Percentiles rank a stretch among this genome's conserved stretches.
These are phyloP conservation scores for Drosophila koepferae DNA, from an alignment of 2,888 invertebrate genomes.

Conservation along the genomic window DNA sequence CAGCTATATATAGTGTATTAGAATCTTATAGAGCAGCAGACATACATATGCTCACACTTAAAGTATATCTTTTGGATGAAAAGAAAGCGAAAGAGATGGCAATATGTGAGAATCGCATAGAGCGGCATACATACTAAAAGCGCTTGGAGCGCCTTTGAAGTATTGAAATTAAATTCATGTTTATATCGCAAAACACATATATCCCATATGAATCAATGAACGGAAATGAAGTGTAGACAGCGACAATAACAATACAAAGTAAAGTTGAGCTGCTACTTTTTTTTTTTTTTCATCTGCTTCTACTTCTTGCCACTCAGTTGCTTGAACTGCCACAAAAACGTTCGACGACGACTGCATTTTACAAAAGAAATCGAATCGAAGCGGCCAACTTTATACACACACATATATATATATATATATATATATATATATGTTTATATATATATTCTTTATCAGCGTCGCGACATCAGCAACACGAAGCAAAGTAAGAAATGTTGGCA, in stretches of 20 bases:
- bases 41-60: no score
- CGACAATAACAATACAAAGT: conserved; percentile 19
- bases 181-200: conserved; percentile 23
- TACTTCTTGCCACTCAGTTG: conserved; percentile 22
- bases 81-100: no score
- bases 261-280: conserved; percentile 8
- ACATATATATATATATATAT: background rate
- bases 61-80: background rate
- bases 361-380: conserved; percentile 49
- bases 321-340: conserved; percentile 34
- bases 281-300: background rate
- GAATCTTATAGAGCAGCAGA: no score
- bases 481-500: conserved; percentile 26
- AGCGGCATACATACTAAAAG: background rate
- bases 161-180: conserved; percentile 19
- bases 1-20: no score
- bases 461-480: conserved; percentile 54
- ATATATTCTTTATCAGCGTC: conserved; percentile 51
- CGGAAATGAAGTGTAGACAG: conserved; percentile 56
- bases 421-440: background rate
- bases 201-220: conserved; percentile 45
- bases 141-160: background rate
- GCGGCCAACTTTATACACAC: conserved; percentile 31
- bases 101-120: background rate
- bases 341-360: conserved; percentile 33